Evolutionary conservation across 1,140 invertebrate species (phyloP).

Genomic region (Nasonia giraulti): DNA sequence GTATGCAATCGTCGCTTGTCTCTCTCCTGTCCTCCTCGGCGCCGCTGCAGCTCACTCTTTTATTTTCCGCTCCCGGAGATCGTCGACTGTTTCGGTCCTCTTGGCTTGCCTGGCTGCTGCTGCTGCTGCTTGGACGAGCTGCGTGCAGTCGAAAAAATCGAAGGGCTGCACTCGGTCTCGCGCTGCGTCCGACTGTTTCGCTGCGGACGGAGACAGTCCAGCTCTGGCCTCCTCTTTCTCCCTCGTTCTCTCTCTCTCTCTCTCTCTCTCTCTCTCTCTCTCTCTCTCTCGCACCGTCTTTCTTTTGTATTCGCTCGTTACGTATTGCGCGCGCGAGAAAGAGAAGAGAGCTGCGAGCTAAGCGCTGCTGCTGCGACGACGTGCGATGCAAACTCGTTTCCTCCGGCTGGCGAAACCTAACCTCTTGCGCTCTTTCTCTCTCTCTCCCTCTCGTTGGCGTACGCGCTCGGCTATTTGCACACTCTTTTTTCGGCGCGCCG

Average conservation of each 20-base stretch:
- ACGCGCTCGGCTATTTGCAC: conserved; percentile 49
- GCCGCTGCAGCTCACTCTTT: conserved; percentile 11
- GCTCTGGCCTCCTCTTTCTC: conserved; percentile 25
- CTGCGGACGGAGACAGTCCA: conserved; percentile 44
- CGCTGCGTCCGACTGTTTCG: conserved; percentile 52
- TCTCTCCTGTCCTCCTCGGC: conserved; percentile 1
- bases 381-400: conserved; percentile 70
- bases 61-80: not conserved
- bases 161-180: conserved; percentile 59
- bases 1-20: conserved; percentile 10
- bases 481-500: conserved; percentile 53
- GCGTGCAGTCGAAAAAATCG: conserved; percentile 48
- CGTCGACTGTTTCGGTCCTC: not conserved
- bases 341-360: not conserved
- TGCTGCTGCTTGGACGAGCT: conserved; percentile 20
- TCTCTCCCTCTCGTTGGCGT: conserved; percentile 37
- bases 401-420: conserved; percentile 26
- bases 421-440: conserved; percentile 52
- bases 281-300: conserved; percentile 39
- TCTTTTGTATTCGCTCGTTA: conserved; percentile 17
- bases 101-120: not conserved
- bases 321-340: not conserved
- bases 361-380: conserved; percentile 42
- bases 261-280: conserved; percentile 45
- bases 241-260: conserved; percentile 30